Evolutionary conservation across 2,888 invertebrate genomes (phyloP), one percentile per base, ranked within the genome.

Genomic region (Hofmannophila pseudospretella): DNA sequence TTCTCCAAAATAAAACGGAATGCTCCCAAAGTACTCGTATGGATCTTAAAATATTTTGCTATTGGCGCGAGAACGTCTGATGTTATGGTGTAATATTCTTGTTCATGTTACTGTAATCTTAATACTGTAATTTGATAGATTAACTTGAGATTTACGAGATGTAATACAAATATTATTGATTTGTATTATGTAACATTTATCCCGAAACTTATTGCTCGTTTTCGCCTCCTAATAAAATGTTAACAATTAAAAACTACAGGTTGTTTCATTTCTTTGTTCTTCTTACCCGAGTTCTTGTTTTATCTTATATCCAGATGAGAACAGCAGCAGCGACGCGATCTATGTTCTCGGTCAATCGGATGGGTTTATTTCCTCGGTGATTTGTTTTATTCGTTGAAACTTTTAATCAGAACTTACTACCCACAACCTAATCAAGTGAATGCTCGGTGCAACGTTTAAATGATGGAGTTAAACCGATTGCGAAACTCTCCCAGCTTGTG

Each of bases 201-300:
- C 76, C 84, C 72, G 63, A 82, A 78, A 81, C 75, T 81, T 81
- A 81, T 82, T 82, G 84, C 84, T 85, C 85, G 84, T 86, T 86
- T 79, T 86, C 81, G 86, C 86, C 86, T 86, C 82, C 82, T 82
- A 86, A 86, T 86, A 86, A 86, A 86, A 86, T 85, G 86, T 86
- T 86, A 81, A 80, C 81, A 77, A 84, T 77, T 79, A 73, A 56
- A 61, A 55, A 54, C 33, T 52, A 50, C 31, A 23, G 46, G 31
- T 50, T 42, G 66, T 75, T 75, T 72, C 42, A 65, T 68, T 76
- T 56, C 10, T n/a, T n/a, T n/a, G n/a, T n/a, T n/a, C n/a, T n/a
- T n/a, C n/a, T n/a, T n/a, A n/a, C n/a, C n/a, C n/a, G n/a, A n/a
- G n/a, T n/a, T n/a, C n/a, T n/a, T n/a, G n/a, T n/a, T n/a, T n/a